phyloP scores from a whole-genome alignment of 2,113 vertebrate species.

The Sinocyclocheilus anshuiensis region DNA sequence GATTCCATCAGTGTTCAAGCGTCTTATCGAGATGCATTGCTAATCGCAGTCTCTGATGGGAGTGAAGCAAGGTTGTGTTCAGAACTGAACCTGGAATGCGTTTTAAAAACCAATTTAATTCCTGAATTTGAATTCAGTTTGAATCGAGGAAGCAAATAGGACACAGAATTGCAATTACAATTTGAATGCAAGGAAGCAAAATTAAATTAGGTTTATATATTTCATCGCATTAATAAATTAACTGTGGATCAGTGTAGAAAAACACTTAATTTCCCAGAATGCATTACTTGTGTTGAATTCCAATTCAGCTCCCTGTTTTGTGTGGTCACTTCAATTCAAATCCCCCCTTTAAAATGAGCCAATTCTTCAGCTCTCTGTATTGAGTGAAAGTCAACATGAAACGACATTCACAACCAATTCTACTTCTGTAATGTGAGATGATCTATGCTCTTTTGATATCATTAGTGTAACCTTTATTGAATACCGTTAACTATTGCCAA shows the following conservation, averaged over 20 bases:
- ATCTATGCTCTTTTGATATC: neutral
- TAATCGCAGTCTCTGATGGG: neutral
- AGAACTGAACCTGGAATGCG: neutral
- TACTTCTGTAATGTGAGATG: neutral
- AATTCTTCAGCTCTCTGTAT: too few relatives aligned
- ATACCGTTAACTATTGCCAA: neutral
- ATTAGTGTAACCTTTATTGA: neutral
- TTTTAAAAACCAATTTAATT: neutral
- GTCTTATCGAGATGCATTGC: slow-evolving; percentile 5
- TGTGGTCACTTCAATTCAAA: neutral
- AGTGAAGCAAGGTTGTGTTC: neutral
- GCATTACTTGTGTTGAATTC: neutral
- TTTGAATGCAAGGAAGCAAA: neutral
- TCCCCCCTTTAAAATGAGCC: too few relatives aligned
- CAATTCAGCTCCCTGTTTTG: neutral
- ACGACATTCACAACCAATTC: neutral
- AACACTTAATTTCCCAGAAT: neutral
- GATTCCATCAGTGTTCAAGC: slow-evolving; percentile 14
- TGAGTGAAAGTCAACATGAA: neutral
- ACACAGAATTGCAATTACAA: neutral
- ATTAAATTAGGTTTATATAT: too few relatives aligned
- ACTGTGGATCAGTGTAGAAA: too few relatives aligned
- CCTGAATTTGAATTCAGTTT: neutral
- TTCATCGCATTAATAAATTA: too few relatives aligned
- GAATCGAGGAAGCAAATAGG: neutral